Evolutionary conservation across 2,888 invertebrate genomes (phyloP).

Genomic region (Danaus chrysippus): DNA sequence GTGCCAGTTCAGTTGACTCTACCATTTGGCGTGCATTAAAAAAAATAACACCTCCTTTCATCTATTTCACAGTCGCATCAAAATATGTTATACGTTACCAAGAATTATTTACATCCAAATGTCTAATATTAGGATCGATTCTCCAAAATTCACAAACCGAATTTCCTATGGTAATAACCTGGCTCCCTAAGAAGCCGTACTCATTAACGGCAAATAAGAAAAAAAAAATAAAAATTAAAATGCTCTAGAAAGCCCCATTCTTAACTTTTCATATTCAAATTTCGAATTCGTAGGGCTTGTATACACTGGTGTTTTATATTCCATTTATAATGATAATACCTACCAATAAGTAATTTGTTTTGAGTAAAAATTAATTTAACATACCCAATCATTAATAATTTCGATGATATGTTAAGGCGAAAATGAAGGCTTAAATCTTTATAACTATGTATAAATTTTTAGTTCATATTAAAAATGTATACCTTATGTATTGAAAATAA

Average conservation of each 20-base stretch:
- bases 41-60: not conserved
- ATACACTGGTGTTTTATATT: constrained; percentile 30
- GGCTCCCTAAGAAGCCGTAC: constrained; percentile 68
- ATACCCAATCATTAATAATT: no score
- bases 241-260: constrained; percentile 62
- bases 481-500: no score
- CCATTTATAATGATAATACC: not conserved
- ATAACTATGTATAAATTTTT: not conserved
- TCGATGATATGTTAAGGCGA: no score
- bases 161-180: constrained; percentile 45
- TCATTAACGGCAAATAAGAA: constrained; percentile 47
- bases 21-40: not conserved
- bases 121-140: constrained; percentile 35
- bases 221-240: constrained; percentile 45
- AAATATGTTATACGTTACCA: constrained; percentile 13
- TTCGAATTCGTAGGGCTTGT: constrained; percentile 50
- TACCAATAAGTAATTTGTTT: no score
- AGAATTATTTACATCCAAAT: constrained; percentile 24
- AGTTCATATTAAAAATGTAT: not conserved
- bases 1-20: constrained; percentile 9
- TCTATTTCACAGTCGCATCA: not conserved
- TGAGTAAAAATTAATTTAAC: no score
- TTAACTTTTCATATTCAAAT: constrained; percentile 70
- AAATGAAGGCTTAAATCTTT: not conserved
- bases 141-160: constrained; percentile 34